Base-by-base conservation (phyloP, 1,140 invertebrate genomes). In the Drosophila punjabiensis region DNA sequence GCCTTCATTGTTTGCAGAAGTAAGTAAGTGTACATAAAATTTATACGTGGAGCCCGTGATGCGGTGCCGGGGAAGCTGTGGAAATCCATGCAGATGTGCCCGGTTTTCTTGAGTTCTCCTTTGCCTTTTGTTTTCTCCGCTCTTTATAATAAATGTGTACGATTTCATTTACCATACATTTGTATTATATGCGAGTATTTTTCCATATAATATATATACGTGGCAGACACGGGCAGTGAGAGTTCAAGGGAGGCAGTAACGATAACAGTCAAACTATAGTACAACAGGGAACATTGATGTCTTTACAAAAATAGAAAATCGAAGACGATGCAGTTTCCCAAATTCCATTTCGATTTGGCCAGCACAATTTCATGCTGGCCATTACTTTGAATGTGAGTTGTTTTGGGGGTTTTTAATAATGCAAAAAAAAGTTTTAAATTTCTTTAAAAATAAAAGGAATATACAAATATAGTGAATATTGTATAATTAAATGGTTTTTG, bases 21-120 rank as follows among this genome's bases (percentile, higher is more conserved):
- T 89, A 89, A 89, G 85, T 89, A 89, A 89, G 80, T 89, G 85
- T 89, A 89, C 85, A 89, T 90, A 89, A 74, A 89, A 89, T 89
- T 85, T 89, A 85, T 85, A 85, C 82, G 67, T 76, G 81, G 74
- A 56, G 58, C 52, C 35, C 24, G 48, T 52, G 66, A 50, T 28
- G 66, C 59, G 24, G 39, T 47, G 32, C 13, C 8, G 37, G 32
- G 39, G 28, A 32, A 20, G 41, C 28, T 33, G 33, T 50, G 55
- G 67, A 89, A 81, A 68, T 89, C 70, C 83, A 89, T 89, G 85
- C 85, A 89, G 86, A 89, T 89, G 85, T 85, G 85, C 76, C 74
- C 85, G 61, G 63, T 81, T 79, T 61, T 61, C 85, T 81, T 85
- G 47, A 81, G 69, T 76, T 28, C 35, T 76, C n/a, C 35, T 11